Evolutionary conservation across 2,797 vertebrate genomes (phyloP).

Genomic region (Sebastes cheni): DNA sequence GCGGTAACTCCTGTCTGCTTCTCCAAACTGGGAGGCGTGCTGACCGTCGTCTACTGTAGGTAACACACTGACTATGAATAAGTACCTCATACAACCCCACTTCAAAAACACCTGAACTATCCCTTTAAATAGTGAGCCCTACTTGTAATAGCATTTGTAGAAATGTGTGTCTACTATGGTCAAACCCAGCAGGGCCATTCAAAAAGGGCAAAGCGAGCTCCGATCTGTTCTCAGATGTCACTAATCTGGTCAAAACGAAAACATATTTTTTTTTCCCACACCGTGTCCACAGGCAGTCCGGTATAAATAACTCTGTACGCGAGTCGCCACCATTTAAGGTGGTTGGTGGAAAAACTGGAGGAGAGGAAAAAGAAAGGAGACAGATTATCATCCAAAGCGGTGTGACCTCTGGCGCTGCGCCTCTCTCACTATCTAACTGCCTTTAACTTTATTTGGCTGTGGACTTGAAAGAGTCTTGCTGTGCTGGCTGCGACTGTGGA

Average conservation of each 20-base stretch:
- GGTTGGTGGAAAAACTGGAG: conserved; percentile 48
- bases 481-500: conserved; percentile 46
- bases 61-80: accelerated
- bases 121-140: neutral
- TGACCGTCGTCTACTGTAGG: too few relatives aligned
- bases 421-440: conserved; percentile 65
- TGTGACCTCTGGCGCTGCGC: conserved; percentile 64
- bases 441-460: conserved; percentile 79
- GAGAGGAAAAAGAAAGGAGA: conserved; percentile 17
- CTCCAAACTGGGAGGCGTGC: too few relatives aligned
- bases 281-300: neutral
- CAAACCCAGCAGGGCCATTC: neutral
- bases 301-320: conserved; percentile 65
- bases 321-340: conserved; percentile 75
- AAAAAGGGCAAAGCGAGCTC: neutral
- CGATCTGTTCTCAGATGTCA: conserved; percentile 34
- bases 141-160: neutral
- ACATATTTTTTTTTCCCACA: neutral
- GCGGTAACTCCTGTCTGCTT: too few relatives aligned
- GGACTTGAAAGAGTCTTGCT: conserved; percentile 65
- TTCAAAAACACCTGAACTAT: too few relatives aligned
- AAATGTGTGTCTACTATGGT: conserved; percentile 9
- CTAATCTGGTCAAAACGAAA: conserved; percentile 38
- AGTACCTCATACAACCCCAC: too few relatives aligned
- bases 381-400: conserved; percentile 66